Base-by-base conservation (phyloP, 2,113 vertebrate genomes). In the Clarias magur region DNA sequence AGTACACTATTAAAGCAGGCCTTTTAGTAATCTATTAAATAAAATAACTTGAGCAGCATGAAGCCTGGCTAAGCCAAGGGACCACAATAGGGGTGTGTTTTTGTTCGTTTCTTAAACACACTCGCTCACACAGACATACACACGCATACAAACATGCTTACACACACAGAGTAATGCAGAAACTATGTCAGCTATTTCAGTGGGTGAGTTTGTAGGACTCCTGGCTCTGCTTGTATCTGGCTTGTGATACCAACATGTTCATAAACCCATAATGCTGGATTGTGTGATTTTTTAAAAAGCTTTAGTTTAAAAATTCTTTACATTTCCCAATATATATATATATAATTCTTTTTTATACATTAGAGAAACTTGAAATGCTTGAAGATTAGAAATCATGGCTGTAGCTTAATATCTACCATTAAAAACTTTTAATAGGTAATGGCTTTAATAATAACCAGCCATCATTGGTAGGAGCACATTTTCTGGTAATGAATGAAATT, bases 161-260 rank as follows among this genome's bases (percentile, higher is more conserved):
- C 83, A 85, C 83, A 85, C 60, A 83, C 70, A 82, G 12, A 76
- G 78, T 72, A 86, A 88, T 70, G 80, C 82, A 88, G 88, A 65
- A 88, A 80, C 80, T 86, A 87, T 82, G 88, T 88, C 80, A 88
- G 79, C 76, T 88, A 90, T 88, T 88, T 88, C 72, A 85, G 83
- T 80, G 85, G 78, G 84, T 86, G 89, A 88, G 84, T 82, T 73
- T 82, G 67, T 62, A 56, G 82, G 80, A 27, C 67, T 90, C 75
- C 75, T 80, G 84, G 56, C 83, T 60, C 56, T 65, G 62, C 62
- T 53, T 68, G 59, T 56, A 85, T 90, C 86, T 84, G 73, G 57
- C 34, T 59, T 68, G 38, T 25, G 53, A 62, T 86, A 89, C 48
- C 83, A 82, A 62, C 62, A 83, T 56, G 62, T 53, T 87, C 79